A percentile compares a stretch with the other conserved stretches of the same genome.
Conservation (phyloP, 1,140 invertebrate genomes). For the Himalopsyche phryganea region DNA sequence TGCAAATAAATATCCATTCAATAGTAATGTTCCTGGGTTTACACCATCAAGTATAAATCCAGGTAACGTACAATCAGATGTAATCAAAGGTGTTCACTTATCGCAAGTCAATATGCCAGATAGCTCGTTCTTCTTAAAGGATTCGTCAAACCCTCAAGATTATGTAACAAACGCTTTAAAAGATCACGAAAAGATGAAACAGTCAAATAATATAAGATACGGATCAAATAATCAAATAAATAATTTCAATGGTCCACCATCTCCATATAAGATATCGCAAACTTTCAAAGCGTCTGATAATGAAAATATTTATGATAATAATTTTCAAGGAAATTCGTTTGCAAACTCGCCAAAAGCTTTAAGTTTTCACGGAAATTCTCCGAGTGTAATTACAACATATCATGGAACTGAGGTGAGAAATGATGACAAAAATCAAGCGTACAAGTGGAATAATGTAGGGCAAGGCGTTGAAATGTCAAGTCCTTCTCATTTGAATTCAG, state of each 20-base stretch:
- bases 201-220: slow-evolving; percentile 11
- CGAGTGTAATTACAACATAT: slow-evolving; percentile 23
- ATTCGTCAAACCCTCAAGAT: slow-evolving; percentile 40
- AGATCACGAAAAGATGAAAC: slow-evolving; percentile 46
- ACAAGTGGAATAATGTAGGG: slow-evolving; percentile 28
- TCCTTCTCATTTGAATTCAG: slow-evolving; percentile 9
- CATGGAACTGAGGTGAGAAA: slow-evolving; percentile 37
- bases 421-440: slow-evolving; percentile 32
- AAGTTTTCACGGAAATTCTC: slow-evolving; percentile 7
- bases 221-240: background rate
- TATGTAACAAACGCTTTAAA: slow-evolving; percentile 48
- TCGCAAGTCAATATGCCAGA: slow-evolving; percentile 28
- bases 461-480: slow-evolving; percentile 23
- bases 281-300: slow-evolving; percentile 15
- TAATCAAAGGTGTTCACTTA: slow-evolving; percentile 30
- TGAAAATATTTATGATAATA: slow-evolving; percentile 14
- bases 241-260: background rate
- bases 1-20: slow-evolving; percentile 22
- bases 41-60: slow-evolving; percentile 17
- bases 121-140: slow-evolving; percentile 18
- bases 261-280: slow-evolving; percentile 21
- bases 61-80: slow-evolving; percentile 10
- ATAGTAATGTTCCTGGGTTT: slow-evolving; percentile 19
- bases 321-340: slow-evolving; percentile 10
- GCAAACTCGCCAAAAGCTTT: slow-evolving; percentile 8